phyloP scores from a whole-genome alignment of 2,797 vertebrate species.

The Hippopotamyrus pictus region DNA sequence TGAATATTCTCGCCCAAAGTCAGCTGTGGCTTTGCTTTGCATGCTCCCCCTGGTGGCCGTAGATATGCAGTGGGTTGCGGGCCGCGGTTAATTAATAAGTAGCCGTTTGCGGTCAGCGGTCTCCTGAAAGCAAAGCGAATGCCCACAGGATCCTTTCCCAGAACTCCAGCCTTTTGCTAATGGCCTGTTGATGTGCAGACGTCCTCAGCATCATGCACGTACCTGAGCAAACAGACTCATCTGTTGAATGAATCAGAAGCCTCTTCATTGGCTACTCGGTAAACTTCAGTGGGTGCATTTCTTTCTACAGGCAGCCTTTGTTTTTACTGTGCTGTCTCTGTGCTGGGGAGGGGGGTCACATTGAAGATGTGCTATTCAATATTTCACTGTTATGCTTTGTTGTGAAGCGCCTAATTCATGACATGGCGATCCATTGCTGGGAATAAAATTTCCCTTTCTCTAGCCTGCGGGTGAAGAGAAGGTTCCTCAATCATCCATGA shows the following conservation, averaged over 20 bases:
- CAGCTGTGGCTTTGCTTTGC: not conserved
- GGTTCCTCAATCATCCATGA: not conserved
- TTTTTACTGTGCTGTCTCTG: not conserved
- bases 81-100: not conserved
- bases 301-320: not conserved
- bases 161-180: not conserved
- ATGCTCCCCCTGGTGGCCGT: not conserved
- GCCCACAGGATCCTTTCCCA: not conserved
- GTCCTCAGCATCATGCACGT: not conserved
- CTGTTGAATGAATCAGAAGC: not conserved
- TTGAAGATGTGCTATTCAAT: not conserved
- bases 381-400: not conserved
- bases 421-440: not conserved
- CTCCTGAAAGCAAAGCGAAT: not conserved
- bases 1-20: not conserved
- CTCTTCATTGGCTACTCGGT: not conserved
- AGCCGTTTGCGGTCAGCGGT: not conserved
- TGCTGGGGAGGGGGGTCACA: not conserved
- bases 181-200: not conserved
- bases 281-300: not conserved
- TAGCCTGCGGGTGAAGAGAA: not conserved
- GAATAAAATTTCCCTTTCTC: not conserved
- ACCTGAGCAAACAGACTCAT: not conserved
- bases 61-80: not conserved
- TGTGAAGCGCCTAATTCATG: not conserved